Base-by-base conservation (phyloP, 2,113 vertebrate genomes). In the Poecilia latipinna region DNA sequence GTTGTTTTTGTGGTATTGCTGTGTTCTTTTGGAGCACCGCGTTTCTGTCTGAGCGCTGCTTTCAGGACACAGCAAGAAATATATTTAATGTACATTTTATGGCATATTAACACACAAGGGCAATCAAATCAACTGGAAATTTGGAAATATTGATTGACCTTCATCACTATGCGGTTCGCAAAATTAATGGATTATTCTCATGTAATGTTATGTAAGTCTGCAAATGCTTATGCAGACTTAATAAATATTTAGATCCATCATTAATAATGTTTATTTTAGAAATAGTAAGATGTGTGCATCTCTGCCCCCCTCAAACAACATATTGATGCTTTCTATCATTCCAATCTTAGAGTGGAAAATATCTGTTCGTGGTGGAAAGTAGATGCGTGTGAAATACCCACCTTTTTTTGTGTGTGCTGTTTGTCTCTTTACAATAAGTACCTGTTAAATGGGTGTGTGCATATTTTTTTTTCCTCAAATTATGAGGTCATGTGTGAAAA, bases 401-500 rank as follows among this genome's bases (percentile, higher is more conserved):
- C 51, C 63, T 65, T 89, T 84, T 82, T 51, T 17, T 22, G 26
- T 26, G 26, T 26, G 26, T 22, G 22, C 4, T 88, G 66, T 86
- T 60, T 15, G 48, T 51, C 12, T 85, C 89, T 88, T 22, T 83
- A 87, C 74, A 51, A 94, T 91, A 95, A 94, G 93, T 95, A 92
- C 95, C 93, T 94, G 89, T 94, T 95, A 88, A 83, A 80, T 96
- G 96, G 98, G 98, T 95, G 97, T 96, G 96, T 96, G 85, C 95
- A 92, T 68, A 81, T 84, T 85, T 89, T 93, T 80, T 68, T 86
- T 57, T 51, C 6, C 26, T 92, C 90, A 63, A 80, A 72, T 93
- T 85, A 93, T 96, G 96, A 97, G 93, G 92, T 97, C 96, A 98
- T 94, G 90, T 93, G 92, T 93, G 90, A 98, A 97, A 98, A 98